phyloP scores from a whole-genome alignment of 2,113 vertebrate species.

The Hylia prasina region DNA sequence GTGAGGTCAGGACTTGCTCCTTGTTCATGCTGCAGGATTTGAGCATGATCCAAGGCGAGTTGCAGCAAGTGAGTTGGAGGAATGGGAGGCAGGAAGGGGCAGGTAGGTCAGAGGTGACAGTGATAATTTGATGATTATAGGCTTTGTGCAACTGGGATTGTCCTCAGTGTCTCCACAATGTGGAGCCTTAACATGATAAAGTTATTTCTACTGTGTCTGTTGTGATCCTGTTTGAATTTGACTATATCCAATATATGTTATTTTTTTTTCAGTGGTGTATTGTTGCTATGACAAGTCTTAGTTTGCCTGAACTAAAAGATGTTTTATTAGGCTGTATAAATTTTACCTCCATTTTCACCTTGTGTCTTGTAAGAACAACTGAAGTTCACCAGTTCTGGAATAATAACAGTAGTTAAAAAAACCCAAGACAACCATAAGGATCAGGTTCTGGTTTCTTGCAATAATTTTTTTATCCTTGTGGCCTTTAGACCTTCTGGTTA shows the following conservation, averaged over 20 bases:
- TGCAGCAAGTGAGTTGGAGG: background rate
- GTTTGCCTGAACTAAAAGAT: background rate
- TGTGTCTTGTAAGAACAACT: background rate
- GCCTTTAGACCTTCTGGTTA: background rate
- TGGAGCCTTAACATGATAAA: background rate
- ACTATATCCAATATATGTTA: fast-evolving
- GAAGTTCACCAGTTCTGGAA: background rate
- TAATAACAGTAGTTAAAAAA: background rate
- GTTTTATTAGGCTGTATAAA: background rate
- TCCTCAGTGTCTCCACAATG: background rate
- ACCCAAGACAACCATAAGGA: background rate
- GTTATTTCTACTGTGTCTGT: background rate
- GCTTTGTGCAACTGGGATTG: background rate
- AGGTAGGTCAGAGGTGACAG: background rate
- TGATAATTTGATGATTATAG: background rate
- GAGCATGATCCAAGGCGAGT: background rate
- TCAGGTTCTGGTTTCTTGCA: background rate
- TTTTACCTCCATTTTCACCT: background rate
- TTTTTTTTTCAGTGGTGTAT: background rate
- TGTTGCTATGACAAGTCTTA: background rate
- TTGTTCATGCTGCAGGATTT: background rate
- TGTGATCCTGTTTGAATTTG: background rate
- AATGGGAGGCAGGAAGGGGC: background rate
- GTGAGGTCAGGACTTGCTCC: background rate
- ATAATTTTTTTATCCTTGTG: background rate